Conservation (phyloP, 2,888 invertebrate species). For the Archips xylosteana region DNA sequence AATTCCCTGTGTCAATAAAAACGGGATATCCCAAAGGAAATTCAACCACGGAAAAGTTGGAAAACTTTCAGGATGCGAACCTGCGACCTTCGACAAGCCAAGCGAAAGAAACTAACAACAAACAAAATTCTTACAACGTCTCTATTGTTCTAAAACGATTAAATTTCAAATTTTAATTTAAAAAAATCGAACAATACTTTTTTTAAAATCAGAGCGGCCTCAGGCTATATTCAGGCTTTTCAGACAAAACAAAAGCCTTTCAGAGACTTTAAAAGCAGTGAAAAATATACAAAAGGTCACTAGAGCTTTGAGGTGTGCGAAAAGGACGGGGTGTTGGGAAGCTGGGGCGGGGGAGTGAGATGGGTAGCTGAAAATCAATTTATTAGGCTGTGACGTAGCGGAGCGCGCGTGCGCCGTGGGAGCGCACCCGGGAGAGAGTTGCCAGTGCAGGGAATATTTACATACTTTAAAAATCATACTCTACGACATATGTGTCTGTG, state of each 20-base stretch:
- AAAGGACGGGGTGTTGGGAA: slow-evolving; percentile 57
- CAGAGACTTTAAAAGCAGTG: slow-evolving; percentile 69
- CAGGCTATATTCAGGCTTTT: slow-evolving; percentile 69
- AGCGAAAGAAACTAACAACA: background rate
- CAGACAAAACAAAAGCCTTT: slow-evolving; percentile 78
- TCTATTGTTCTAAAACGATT: background rate
- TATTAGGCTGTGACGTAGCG: slow-evolving; percentile 85
- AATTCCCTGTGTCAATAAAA: slow-evolving; percentile 23
- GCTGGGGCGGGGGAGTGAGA: slow-evolving; percentile 56
- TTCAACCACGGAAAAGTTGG: slow-evolving; percentile 16
- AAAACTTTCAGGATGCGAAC: slow-evolving; percentile 12
- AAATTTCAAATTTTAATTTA: slow-evolving; percentile 1
- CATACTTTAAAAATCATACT: background rate
- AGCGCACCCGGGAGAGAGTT: slow-evolving; percentile 75
- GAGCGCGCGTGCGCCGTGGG: slow-evolving; percentile 73
- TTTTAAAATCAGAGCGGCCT: slow-evolving; percentile 61
- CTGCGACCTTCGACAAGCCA: slow-evolving; percentile 2
- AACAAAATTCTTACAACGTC: background rate
- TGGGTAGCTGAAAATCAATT: slow-evolving; percentile 83
- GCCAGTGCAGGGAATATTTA: slow-evolving; percentile 49
- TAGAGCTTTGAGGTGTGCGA: slow-evolving; percentile 71
- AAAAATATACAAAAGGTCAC: slow-evolving; percentile 83
- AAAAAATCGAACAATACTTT: slow-evolving; percentile 46
- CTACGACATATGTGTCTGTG: too few species aligned
- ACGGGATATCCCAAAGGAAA: slow-evolving; percentile 22